These are phyloP conservation scores for Nothoprocta perdicaria DNA, from an alignment of 2,113 vertebrate genomes.

Conservation along the genomic window DNA sequence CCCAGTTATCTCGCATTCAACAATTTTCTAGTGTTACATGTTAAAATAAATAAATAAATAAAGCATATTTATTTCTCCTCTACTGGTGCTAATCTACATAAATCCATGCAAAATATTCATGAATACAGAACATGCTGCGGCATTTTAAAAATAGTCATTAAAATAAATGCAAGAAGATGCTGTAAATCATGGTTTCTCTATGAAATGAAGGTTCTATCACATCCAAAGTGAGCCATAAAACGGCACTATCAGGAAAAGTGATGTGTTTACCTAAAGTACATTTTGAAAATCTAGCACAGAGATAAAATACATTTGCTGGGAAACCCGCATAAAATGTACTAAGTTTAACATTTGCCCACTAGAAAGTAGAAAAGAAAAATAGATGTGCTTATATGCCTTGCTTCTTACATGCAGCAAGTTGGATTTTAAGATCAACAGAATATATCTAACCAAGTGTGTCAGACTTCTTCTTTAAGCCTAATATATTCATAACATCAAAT, in stretches of 20 bases:
- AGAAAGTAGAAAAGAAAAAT: not conserved
- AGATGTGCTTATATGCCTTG: not conserved
- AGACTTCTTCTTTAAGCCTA: not conserved
- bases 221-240: constrained; percentile 8
- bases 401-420: not conserved
- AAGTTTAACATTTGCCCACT: not conserved
- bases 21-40: not conserved
- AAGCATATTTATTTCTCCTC: not conserved
- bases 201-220: not conserved
- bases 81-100: not conserved
- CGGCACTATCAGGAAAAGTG: not conserved
- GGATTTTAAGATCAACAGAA: not conserved
- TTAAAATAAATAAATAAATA: not conserved
- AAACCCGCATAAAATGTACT: not conserved
- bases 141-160: not conserved
- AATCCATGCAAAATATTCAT: constrained; percentile 17
- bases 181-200: not conserved
- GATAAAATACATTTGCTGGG: not conserved
- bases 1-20: not conserved
- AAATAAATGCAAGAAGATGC: constrained; percentile 32
- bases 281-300: not conserved
- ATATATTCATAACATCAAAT: not conserved
- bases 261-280: not conserved
- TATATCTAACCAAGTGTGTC: not conserved
- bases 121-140: not conserved